Evolutionary conservation across 2,797 vertebrate genomes (phyloP), one percentile per base, ranked within the genome.

Genomic region (Falco berigora): DNA sequence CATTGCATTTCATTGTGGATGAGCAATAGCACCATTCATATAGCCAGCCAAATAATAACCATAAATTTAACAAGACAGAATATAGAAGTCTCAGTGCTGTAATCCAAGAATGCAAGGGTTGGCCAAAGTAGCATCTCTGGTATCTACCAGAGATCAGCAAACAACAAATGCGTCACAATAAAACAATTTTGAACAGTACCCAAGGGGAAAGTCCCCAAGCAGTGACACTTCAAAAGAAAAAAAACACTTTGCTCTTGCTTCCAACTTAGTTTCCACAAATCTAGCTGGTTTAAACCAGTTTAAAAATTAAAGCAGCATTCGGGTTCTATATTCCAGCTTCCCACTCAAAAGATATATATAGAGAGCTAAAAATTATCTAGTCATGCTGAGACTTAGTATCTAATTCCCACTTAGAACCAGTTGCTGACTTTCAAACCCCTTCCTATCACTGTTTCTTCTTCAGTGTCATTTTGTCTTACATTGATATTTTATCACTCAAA

Each of bases 11-110:
- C 83, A 62, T 5, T 64, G 63, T 30, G 27, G 56, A 76, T 73
- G 81, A 97, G 85, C 95, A 63, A 53, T 50, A 94, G 66, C 79
- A 67, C 88, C 84, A 85, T 94, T 95, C 84, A 94, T 79, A 90
- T 23, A 93, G 74, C 79, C 94, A 90, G 83, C 58, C 93, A 95
- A 96, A 96, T 95, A 97, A 91, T 75, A 89, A 81, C 85, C 94
- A 96, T 92, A 68, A 63, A 98, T 97, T 98, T 98, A 97, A 97
- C 94, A 96, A 74, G 90, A 95, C 93, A 95, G 97, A 98, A 98
- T 97, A 94, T 97, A 98, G 96, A 97, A 97, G 96, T 94, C 95
- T 67, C 95, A 95, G 61, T 68, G 66, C 91, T 92, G 85, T 66
- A 78, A 96, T 97, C 96, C 96, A 97, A 93, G 97, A 98, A 98